Evolutionary conservation across 1,140 invertebrate species (phyloP).

Genomic region (Holotrichia oblita): DNA sequence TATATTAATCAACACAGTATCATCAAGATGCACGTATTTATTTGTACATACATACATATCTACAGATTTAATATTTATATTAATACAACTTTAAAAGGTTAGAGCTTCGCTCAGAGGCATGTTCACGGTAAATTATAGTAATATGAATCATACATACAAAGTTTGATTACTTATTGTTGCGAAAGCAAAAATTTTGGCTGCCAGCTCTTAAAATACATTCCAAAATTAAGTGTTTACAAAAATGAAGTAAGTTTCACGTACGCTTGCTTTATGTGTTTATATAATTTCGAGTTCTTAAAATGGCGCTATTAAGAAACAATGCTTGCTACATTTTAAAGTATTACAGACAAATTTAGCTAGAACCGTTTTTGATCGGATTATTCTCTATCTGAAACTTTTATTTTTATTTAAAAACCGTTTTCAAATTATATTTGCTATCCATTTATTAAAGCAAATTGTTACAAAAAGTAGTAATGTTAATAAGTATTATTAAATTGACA

Average conservation of each 20-base stretch:
- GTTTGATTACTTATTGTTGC: slow-evolving; percentile 6
- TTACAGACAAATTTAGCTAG: too few species aligned
- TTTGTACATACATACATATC: background rate
- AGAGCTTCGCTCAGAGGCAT: background rate
- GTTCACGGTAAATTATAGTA: background rate
- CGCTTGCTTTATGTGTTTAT: background rate
- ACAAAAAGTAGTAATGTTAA: too few species aligned
- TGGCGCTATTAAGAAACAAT: too few species aligned
- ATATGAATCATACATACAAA: background rate
- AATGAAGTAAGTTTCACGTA: background rate
- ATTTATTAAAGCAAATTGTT: too few species aligned
- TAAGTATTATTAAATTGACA: too few species aligned
- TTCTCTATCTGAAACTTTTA: too few species aligned
- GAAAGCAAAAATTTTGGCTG: slow-evolving; percentile 8
- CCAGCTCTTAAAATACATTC: slow-evolving; percentile 9
- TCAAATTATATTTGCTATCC: too few species aligned
- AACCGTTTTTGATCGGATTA: too few species aligned
- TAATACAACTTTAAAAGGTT: slow-evolving; percentile 10
- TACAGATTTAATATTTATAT: background rate
- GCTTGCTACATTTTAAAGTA: too few species aligned
- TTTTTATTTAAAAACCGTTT: too few species aligned
- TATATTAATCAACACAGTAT: background rate
- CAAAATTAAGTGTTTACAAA: slow-evolving; percentile 21
- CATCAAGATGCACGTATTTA: background rate
- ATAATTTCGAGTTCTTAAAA: background rate